These are phyloP conservation scores for Ylistrum balloti DNA, from an alignment of 1,140 invertebrate genomes.

Conservation along the genomic window DNA sequence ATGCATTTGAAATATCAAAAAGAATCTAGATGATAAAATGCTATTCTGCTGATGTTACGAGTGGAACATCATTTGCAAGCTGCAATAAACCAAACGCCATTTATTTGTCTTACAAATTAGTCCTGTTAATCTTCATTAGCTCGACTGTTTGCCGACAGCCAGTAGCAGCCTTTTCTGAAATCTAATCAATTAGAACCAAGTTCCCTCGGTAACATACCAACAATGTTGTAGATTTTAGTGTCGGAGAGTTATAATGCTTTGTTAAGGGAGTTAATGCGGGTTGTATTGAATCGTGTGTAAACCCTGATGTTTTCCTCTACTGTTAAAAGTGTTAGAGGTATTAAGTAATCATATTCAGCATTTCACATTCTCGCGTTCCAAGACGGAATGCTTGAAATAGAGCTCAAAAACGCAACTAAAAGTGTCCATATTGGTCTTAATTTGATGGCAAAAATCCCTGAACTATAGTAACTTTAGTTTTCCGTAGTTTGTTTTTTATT, in stretches of 20 bases:
- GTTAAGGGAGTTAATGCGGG: neutral
- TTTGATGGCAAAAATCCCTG: too few relatives aligned
- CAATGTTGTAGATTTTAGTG: neutral
- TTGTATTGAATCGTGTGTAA: neutral
- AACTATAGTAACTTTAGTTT: too few relatives aligned
- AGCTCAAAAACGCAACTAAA: too few relatives aligned
- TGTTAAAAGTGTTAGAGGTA: too few relatives aligned
- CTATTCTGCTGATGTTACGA: neutral
- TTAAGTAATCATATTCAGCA: too few relatives aligned
- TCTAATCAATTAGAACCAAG: neutral
- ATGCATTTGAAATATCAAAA: neutral
- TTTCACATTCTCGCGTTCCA: too few relatives aligned
- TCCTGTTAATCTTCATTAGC: slow-evolving; percentile 14
- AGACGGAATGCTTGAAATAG: too few relatives aligned
- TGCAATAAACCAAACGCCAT: neutral
- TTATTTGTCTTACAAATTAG: slow-evolving; percentile 18
- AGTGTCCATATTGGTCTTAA: too few relatives aligned
- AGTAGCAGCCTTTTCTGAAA: neutral
- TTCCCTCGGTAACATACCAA: neutral
- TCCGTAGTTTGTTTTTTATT: too few relatives aligned
- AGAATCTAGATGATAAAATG: neutral
- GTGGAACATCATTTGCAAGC: neutral
- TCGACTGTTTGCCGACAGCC: neutral
- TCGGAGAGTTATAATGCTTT: neutral
- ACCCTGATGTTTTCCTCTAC: too few relatives aligned